These are phyloP conservation scores for Myotis myotis DNA, from an alignment of 2,797 vertebrate genomes.

Conservation along the genomic window DNA sequence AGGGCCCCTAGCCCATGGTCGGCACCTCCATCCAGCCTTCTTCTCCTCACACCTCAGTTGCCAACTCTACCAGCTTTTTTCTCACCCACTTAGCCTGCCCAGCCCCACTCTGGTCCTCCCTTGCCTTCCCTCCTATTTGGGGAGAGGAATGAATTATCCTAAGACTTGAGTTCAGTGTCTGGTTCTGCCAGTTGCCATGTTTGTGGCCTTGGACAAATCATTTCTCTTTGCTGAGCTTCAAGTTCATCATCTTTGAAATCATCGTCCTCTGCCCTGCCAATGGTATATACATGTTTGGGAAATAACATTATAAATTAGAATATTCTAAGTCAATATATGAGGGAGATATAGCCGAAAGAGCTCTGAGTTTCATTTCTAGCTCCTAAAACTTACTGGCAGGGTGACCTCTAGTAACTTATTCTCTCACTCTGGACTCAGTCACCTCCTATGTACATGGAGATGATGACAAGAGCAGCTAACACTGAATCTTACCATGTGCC, in stretches of 20 bases:
- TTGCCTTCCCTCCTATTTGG: too few species aligned
- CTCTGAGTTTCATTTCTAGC: background rate
- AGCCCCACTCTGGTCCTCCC: background rate
- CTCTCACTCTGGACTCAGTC: background rate
- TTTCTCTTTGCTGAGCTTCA: background rate
- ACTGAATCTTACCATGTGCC: too few species aligned
- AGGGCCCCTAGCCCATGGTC: background rate
- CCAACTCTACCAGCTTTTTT: background rate
- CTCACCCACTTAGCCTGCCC: too few species aligned
- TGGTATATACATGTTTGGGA: background rate
- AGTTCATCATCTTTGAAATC: background rate
- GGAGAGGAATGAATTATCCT: background rate
- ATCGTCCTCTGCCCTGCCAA: background rate
- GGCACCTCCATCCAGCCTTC: too few species aligned
- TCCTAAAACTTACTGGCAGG: background rate
- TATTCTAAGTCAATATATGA: background rate
- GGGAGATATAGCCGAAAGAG: background rate
- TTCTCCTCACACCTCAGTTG: background rate
- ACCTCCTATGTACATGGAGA: background rate
- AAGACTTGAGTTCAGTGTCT: background rate
- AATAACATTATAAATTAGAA: background rate
- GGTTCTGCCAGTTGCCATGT: background rate
- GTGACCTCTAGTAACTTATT: background rate
- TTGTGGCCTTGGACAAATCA: background rate
- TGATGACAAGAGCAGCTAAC: background rate